Conservation (phyloP, 2,888 invertebrate species). For the Drosophila austrosaltans region DNA sequence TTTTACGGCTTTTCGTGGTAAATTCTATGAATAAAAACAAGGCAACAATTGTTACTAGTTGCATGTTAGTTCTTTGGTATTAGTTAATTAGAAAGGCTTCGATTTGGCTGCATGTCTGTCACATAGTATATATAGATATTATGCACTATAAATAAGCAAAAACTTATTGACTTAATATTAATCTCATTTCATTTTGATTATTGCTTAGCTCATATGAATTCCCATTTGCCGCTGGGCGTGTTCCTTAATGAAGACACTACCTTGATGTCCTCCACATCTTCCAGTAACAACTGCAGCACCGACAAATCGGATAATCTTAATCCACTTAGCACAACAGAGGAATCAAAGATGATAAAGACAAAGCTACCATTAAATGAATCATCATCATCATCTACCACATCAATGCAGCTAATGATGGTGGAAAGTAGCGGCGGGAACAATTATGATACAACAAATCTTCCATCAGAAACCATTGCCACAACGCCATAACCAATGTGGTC, state of each 20-base stretch:
- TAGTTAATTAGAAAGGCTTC: conserved; percentile 4
- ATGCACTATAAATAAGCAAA: background rate
- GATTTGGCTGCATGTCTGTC: conserved; percentile 22
- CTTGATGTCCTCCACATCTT: conserved; percentile 30
- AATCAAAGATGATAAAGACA: conserved; percentile 36
- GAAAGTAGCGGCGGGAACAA: conserved; percentile 41
- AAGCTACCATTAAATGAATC: background rate
- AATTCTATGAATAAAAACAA: conserved; percentile 36
- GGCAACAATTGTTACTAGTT: background rate
- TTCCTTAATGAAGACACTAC: conserved; percentile 65
- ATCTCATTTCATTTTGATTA: background rate
- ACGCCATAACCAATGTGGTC: conserved; percentile 59
- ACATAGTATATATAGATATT: background rate
- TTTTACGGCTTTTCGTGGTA: conserved; percentile 73
- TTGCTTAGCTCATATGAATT: conserved; percentile 67
- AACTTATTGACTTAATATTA: conserved; percentile 5
- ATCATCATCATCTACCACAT: conserved; percentile 13
- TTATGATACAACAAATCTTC: conserved; percentile 12
- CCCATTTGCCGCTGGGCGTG: conserved; percentile 70
- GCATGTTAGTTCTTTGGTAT: background rate
- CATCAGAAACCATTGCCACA: conserved; percentile 51
- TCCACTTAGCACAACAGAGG: conserved; percentile 17
- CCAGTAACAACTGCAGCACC: conserved; percentile 27
- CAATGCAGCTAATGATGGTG: conserved; percentile 52
- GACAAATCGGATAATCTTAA: background rate